Conservation (phyloP, 1,140 invertebrate species). For the Cheumatopsyche charites region DNA sequence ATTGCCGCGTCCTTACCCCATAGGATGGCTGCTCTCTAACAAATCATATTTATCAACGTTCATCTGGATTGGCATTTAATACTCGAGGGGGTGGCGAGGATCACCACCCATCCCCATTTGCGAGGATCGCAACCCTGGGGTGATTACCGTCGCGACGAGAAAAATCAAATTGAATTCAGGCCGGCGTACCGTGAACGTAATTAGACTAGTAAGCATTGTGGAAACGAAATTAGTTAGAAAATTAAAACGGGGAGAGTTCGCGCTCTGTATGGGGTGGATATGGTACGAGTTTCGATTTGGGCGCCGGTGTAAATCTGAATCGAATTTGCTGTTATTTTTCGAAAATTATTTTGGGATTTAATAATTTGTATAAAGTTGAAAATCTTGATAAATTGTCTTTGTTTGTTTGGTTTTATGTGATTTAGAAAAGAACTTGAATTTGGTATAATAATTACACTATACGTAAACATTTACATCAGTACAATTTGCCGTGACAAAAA, state of each 20-base stretch:
- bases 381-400: too few relatives aligned
- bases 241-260: slow-evolving; percentile 37
- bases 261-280: not conserved
- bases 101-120: slow-evolving; percentile 11
- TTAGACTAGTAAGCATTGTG: slow-evolving; percentile 46
- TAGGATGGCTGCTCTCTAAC: slow-evolving; percentile 18
- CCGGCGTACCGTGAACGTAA: slow-evolving; percentile 41
- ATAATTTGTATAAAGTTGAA: too few relatives aligned
- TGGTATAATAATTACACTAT: too few relatives aligned
- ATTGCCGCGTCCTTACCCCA: slow-evolving; percentile 3
- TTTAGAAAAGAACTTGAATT: too few relatives aligned
- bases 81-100: slow-evolving; percentile 20
- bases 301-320: too few relatives aligned
- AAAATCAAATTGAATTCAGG: slow-evolving; percentile 47
- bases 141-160: slow-evolving; percentile 44
- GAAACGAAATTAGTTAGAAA: slow-evolving; percentile 44
- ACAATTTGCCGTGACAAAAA: too few relatives aligned
- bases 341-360: too few relatives aligned
- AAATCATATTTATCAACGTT: slow-evolving; percentile 49
- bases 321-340: too few relatives aligned
- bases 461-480: too few relatives aligned
- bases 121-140: slow-evolving; percentile 11
- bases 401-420: too few relatives aligned
- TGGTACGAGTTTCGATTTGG: not conserved
- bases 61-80: slow-evolving; percentile 48